A percentile compares a stretch with the other conserved stretches of the same genome.
Conservation (phyloP, 2,797 vertebrate species). For the Sternarchorhynchus goeldii region DNA sequence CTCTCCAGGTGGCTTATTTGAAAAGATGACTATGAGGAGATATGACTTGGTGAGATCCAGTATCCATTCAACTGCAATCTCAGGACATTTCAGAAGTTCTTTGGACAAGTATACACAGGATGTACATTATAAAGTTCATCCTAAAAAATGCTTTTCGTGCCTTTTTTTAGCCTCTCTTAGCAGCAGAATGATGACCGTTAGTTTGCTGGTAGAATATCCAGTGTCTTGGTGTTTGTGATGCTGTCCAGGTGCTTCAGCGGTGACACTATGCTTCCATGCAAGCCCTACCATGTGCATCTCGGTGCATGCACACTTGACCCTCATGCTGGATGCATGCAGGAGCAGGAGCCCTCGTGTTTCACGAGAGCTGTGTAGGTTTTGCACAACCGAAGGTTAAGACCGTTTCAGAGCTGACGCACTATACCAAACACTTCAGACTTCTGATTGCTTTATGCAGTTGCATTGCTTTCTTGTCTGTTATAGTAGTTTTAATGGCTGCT, state of each 20-base stretch:
- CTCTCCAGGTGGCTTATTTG: slow-evolving; percentile 78
- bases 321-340: not conserved
- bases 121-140: not conserved
- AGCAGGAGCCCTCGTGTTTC: not conserved
- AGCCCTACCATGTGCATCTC: not conserved
- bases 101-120: not conserved
- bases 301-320: not conserved
- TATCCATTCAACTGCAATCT: slow-evolving; percentile 1
- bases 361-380: too few species aligned
- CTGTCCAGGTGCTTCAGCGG: not conserved
- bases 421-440: not conserved
- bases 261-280: not conserved
- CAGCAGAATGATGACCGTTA: not conserved
- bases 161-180: not conserved
- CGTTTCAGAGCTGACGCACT: not conserved
- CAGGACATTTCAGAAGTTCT: not conserved
- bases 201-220: not conserved
- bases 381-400: not conserved
- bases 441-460: not conserved
- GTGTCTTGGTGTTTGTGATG: not conserved
- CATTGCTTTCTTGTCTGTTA: not conserved
- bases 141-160: not conserved
- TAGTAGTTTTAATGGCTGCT: not conserved
- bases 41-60: not conserved
- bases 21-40: slow-evolving; percentile 66